These are phyloP conservation scores for Polymixis lichenea DNA, from an alignment of 2,888 invertebrate species.

Conservation along the genomic window DNA sequence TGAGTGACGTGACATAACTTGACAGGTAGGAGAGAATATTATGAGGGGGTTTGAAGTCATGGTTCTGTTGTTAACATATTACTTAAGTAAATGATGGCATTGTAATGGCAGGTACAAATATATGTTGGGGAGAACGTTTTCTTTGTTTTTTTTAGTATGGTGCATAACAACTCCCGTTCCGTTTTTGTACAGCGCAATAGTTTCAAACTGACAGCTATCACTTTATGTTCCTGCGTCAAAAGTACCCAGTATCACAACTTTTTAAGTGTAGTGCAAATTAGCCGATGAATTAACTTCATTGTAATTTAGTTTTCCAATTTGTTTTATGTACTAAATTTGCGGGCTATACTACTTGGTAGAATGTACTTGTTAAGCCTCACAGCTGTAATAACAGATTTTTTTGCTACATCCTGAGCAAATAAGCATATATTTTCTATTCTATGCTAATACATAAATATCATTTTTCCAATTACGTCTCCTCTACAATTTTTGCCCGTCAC, in stretches of 20 bases:
- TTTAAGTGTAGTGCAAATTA: background rate
- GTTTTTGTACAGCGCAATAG: no score
- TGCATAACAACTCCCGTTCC: background rate
- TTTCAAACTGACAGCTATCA: background rate
- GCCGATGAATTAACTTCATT: background rate
- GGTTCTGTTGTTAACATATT: conserved; percentile 9
- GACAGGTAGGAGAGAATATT: conserved; percentile 33
- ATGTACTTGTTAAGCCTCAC: background rate
- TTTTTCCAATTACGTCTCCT: background rate
- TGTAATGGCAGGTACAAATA: background rate
- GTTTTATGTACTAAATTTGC: background rate
- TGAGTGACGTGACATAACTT: conserved; percentile 45
- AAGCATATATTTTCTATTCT: background rate
- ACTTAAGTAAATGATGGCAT: background rate
- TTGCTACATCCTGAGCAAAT: background rate
- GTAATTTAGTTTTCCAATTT: no score
- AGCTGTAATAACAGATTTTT: background rate
- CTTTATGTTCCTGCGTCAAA: background rate
- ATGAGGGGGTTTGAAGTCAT: conserved; percentile 6
- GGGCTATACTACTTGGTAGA: background rate
- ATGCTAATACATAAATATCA: background rate
- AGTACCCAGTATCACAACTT: background rate
- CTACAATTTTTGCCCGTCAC: background rate
- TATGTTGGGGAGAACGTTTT: accelerated
- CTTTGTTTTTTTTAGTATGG: background rate